phyloP scores from a whole-genome alignment of 2,888 invertebrate genomes.

The Dolichomitus sp. region DNA sequence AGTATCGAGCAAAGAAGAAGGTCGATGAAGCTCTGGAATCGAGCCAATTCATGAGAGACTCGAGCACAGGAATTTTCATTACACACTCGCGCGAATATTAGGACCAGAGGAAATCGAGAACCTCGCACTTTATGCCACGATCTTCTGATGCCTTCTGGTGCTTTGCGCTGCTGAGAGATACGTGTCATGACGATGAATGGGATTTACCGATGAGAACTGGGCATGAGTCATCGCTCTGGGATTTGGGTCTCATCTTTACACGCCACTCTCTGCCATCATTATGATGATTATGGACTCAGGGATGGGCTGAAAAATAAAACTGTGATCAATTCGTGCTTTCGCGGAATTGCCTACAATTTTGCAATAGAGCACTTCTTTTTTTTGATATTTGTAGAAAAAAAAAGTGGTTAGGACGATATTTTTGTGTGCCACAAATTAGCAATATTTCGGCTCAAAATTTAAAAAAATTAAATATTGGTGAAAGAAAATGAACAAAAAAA shows the following conservation, averaged over 20 bases:
- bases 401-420: no score
- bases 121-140: neutral
- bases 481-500: no score
- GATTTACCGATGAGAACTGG: conserved; percentile 62
- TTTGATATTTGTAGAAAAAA: neutral
- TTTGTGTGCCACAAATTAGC: no score
- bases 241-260: conserved; percentile 56
- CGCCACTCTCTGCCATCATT: conserved; percentile 21
- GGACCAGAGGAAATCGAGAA: conserved; percentile 26
- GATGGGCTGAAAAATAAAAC: conserved; percentile 2
- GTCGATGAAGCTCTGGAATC: conserved; percentile 48
- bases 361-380: neutral
- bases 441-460: no score
- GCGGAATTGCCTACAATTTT: neutral
- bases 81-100: conserved; percentile 59
- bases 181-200: conserved; percentile 65
- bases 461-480: no score
- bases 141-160: neutral
- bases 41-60: conserved; percentile 56
- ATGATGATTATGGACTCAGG: conserved; percentile 34
- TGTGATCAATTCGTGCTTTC: neutral
- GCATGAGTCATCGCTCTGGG: conserved; percentile 62
- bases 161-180: conserved; percentile 32
- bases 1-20: conserved; percentile 12
- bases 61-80: conserved; percentile 61